A percentile compares a stretch with the other conserved stretches of the same genome.
phyloP scores from a whole-genome alignment of 2,113 vertebrate genomes.

The Campylomormyrus numenius region DNA sequence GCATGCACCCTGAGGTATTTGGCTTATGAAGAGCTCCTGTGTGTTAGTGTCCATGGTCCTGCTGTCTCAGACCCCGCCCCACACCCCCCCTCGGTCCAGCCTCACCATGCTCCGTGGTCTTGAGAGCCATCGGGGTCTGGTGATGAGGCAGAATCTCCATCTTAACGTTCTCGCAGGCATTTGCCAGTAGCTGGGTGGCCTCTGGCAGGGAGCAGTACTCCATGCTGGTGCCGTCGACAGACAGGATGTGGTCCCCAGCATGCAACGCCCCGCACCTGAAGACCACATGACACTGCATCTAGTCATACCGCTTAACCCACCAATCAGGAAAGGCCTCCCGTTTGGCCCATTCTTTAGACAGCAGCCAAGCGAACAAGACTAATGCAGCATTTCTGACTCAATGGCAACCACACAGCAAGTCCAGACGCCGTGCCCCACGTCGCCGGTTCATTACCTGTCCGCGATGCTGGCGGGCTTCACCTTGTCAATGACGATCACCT shows the following conservation, averaged over 20 bases:
- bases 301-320: not conserved
- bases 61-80: not conserved
- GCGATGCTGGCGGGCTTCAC: conserved; percentile 97
- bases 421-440: not conserved
- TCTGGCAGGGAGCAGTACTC: conserved; percentile 92
- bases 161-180: conserved; percentile 85
- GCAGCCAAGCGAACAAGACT: not conserved
- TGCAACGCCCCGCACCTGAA: conserved; percentile 88
- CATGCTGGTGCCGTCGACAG: conserved; percentile 93
- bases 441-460: conserved; percentile 72
- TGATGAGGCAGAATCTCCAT: conserved; percentile 95
- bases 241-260: conserved; percentile 91
- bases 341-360: not conserved
- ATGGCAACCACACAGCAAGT: not conserved
- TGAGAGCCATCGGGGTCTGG: conserved; percentile 84
- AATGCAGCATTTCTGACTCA: not conserved
- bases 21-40: not conserved
- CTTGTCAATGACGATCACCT: conserved; percentile 98
- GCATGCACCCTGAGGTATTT: not conserved
- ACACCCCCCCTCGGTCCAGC: not conserved
- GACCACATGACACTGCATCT: conserved; percentile 17
- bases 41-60: not conserved
- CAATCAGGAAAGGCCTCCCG: not conserved
- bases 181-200: conserved; percentile 90
- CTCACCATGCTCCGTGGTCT: conserved; percentile 86